Evolutionary conservation across 2,888 invertebrate species (phyloP), one percentile per base, ranked within the genome.

Genomic region (Kryphioiulus occultus): DNA sequence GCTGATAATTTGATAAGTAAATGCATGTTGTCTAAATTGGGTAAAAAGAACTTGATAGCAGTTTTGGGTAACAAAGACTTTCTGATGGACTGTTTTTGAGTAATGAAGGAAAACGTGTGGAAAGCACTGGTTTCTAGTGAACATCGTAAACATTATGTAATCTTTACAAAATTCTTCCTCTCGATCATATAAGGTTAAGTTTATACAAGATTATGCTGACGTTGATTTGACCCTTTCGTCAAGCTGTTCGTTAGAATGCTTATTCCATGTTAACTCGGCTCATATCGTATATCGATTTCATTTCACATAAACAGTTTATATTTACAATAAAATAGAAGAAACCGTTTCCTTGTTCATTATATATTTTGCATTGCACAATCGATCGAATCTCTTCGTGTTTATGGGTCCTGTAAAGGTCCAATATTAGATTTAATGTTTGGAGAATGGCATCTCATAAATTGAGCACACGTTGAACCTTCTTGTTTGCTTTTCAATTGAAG

Each of bases 401-500:
- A 68, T 68, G 68, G n/a, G 19, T 68, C 68, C 26, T 68, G 68
- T 26, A 68, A 26, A 68, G 26, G 26, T 22, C 68, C 68, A 68
- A 68, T 68, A 68, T 68, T 68, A 68, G 68, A 68, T 68, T 26
- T 68, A 26, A 68, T 68, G 68, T 68, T 68, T 68, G 68, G 26
- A 68, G 68, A 68, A 68, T 22, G 68, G 68, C 68, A 68, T 68
- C 68, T 26, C 26, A 68, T 68, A 68, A 9, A 68, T 68, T 26
- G 68, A 22, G 26, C 68, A 68, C 68, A 68, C 68, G 68, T 68
- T 68, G 26, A 68, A 26, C 68, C 68, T 22, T 68, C 68, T 68
- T 68, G 68, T 68, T 68, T 68, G 68, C 68, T 68, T 68, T 68
- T 68, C 68, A 68, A 68, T 68, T 68, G 68, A 68, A 68, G 7